Evolutionary conservation across 2,113 vertebrate genomes (phyloP).

Genomic region (Papio anubis): DNA sequence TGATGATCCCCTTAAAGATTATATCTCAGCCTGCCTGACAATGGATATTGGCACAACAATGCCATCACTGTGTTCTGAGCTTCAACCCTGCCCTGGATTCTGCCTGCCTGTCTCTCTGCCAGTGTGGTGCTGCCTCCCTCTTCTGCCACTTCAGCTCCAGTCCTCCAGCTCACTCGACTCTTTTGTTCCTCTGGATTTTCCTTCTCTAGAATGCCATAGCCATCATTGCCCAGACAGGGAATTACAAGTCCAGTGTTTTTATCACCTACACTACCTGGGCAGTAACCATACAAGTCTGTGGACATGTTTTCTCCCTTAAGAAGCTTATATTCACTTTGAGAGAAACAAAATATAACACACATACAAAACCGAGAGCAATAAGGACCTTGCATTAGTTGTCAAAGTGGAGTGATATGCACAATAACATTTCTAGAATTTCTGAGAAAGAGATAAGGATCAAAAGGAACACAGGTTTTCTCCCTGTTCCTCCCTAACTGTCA

Average conservation of each 20-base stretch:
- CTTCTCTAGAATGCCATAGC: not conserved
- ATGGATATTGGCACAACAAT: not conserved
- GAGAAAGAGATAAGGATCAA: not conserved
- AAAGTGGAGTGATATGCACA: not conserved
- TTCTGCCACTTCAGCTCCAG: not conserved
- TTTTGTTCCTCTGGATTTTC: not conserved
- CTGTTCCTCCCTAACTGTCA: not conserved
- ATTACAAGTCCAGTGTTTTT: not conserved
- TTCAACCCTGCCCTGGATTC: not conserved
- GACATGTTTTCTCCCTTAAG: not conserved
- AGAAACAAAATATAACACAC: not conserved
- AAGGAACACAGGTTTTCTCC: not conserved
- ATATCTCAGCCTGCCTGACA: not conserved
- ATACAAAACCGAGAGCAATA: not conserved
- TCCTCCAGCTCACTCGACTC: not conserved
- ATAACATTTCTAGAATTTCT: conserved; percentile 11
- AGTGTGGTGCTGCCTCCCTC: rapidly evolving
- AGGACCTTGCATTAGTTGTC: not conserved
- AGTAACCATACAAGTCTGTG: not conserved
- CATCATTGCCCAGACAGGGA: not conserved
- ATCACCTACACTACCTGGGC: not conserved
- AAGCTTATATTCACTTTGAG: not conserved
- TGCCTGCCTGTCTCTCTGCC: not conserved
- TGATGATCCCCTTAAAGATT: not conserved
- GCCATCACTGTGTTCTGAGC: not conserved